Evolutionary conservation across 2,888 invertebrate species (phyloP).

Genomic region (Trachelus troglodyta): DNA sequence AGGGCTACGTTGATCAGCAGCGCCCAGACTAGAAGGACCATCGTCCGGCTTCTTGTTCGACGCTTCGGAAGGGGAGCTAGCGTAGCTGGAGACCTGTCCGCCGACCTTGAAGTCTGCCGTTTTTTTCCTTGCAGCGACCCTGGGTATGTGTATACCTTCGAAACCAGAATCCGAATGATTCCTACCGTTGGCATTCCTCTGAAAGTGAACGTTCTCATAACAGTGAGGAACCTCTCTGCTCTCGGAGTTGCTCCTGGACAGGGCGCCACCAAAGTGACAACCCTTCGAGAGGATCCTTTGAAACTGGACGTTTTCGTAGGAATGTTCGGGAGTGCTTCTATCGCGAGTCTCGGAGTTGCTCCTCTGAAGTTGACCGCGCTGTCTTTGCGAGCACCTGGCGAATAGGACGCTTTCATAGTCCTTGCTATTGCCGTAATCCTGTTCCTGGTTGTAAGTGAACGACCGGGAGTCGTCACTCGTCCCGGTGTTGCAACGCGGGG

Average conservation of each 20-base stretch:
- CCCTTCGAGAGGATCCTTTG: slow-evolving; percentile 28
- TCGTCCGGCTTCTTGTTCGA: slow-evolving; percentile 40
- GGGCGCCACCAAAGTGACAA: too few species aligned
- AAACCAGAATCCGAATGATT: slow-evolving; percentile 44
- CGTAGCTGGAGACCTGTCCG: slow-evolving; percentile 50
- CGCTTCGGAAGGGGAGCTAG: slow-evolving; percentile 29
- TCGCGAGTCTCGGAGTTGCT: slow-evolving; percentile 55
- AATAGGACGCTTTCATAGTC: slow-evolving; percentile 41
- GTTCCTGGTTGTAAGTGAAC: slow-evolving; percentile 36
- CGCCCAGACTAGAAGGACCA: slow-evolving; percentile 48
- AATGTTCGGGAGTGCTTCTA: slow-evolving; percentile 33
- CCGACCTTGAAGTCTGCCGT: slow-evolving; percentile 57
- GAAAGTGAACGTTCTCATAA: slow-evolving; percentile 50
- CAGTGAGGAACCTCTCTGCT: slow-evolving; percentile 45
- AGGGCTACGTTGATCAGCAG: slow-evolving; percentile 41
- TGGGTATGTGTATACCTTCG: slow-evolving; percentile 53
- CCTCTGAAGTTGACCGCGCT: slow-evolving; percentile 41
- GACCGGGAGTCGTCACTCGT: slow-evolving; percentile 12
- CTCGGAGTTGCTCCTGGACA: slow-evolving; percentile 49
- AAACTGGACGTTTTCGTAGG: slow-evolving; percentile 52
- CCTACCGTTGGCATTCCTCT: slow-evolving; percentile 32
- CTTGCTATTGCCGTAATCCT: slow-evolving; percentile 28
- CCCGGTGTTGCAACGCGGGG: slow-evolving; percentile 41
- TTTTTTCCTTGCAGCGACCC: slow-evolving; percentile 50
- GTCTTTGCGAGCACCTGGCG: slow-evolving; percentile 24